phyloP scores from a whole-genome alignment of 2,797 vertebrate species.

The Pseudomugil tenellus region DNA sequence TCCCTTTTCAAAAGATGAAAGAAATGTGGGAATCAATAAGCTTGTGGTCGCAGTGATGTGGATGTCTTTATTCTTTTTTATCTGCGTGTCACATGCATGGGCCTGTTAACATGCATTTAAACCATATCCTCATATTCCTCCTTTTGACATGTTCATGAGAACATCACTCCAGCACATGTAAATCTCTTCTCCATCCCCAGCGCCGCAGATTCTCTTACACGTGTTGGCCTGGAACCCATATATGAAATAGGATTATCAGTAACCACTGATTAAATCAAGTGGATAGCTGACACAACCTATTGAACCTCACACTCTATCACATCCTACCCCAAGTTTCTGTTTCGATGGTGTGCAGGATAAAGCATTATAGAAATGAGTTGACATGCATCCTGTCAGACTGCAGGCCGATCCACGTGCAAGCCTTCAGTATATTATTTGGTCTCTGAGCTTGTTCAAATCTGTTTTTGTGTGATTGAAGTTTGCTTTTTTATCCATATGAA shows the following conservation, averaged over 20 bases:
- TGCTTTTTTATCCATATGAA: conserved; percentile 21
- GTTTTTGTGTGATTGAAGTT: background rate
- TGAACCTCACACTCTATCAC: conserved; percentile 61
- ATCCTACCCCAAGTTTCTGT: conserved; percentile 36
- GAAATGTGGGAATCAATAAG: background rate
- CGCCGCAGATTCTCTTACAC: conserved; percentile 57
- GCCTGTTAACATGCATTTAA: conserved; percentile 23
- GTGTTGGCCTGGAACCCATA: conserved; percentile 49
- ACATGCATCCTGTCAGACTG: conserved; percentile 28
- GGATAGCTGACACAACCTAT: conserved; percentile 64
- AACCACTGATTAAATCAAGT: conserved; percentile 73
- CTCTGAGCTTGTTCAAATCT: background rate
- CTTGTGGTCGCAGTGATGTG: background rate
- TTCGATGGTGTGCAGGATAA: conserved; percentile 14
- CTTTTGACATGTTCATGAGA: conserved; percentile 34
- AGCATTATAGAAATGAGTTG: conserved; percentile 21
- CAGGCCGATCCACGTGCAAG: conserved; percentile 9
- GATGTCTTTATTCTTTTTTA: conserved; percentile 10
- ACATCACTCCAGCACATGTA: conserved; percentile 54
- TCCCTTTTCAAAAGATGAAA: conserved; percentile 13
- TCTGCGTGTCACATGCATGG: conserved; percentile 20
- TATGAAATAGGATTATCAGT: conserved; percentile 76
- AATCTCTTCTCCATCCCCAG: conserved; percentile 29
- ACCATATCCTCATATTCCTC: conserved; percentile 25
- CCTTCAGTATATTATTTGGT: background rate